Percentiles rank a stretch among this genome's conserved stretches.
Evolutionary conservation across 2,888 invertebrate species (phyloP).

Genomic region (Hydroisotoma schaefferi): DNA sequence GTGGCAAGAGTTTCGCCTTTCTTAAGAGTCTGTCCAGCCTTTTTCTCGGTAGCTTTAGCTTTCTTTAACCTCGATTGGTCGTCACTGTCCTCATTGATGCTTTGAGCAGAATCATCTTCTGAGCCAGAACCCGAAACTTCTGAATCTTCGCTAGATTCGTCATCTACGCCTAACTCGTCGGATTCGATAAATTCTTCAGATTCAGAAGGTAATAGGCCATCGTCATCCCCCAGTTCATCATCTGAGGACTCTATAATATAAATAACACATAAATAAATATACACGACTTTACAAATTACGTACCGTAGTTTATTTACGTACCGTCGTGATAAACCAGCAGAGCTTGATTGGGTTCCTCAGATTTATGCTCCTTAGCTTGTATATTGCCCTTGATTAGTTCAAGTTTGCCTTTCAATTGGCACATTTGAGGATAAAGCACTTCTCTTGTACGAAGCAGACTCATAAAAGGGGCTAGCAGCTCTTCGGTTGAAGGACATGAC

Average conservation of each 20-base stretch:
- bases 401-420: constrained; percentile 61
- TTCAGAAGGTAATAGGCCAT: constrained; percentile 49
- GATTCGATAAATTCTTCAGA: constrained; percentile 47
- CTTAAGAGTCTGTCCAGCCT: neutral
- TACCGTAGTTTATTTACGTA: constrained; percentile 26
- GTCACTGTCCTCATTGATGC: constrained; percentile 10
- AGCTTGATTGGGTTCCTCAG: constrained; percentile 54
- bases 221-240: constrained; percentile 50
- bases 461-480: constrained; percentile 59
- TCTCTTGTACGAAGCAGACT: constrained; percentile 60
- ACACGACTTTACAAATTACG: neutral
- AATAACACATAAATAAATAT: neutral
- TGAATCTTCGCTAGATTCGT: constrained; percentile 50
- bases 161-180: constrained; percentile 50
- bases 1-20: neutral
- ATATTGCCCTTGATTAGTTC: constrained; percentile 61
- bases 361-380: constrained; percentile 52
- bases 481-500: constrained; percentile 61
- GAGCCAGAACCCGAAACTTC: constrained; percentile 24
- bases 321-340: constrained; percentile 59
- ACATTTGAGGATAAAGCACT: constrained; percentile 57
- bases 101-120: constrained; percentile 10
- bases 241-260: constrained; percentile 49
- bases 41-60: neutral
- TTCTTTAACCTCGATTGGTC: constrained; percentile 5